phyloP scores from a whole-genome alignment of 1,140 invertebrate species.

The Panagrolaimus sp. region DNA sequence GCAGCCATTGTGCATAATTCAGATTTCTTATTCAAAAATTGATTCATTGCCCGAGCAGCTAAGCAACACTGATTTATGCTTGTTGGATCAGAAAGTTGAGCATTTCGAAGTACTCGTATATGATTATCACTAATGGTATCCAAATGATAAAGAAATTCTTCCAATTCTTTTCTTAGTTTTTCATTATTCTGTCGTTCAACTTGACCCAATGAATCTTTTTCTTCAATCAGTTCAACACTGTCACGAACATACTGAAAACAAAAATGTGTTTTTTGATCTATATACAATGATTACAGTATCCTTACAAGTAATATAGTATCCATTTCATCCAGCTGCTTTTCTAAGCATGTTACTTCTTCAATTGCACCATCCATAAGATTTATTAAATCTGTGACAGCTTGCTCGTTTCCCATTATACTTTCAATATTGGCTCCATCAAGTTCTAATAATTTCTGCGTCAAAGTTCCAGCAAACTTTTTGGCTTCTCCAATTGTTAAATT shows the following conservation, averaged over 20 bases:
- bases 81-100: constrained; percentile 71
- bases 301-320: constrained; percentile 60
- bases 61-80: constrained; percentile 73
- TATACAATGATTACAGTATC: background rate
- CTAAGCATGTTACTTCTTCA: constrained; percentile 60
- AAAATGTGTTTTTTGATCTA: background rate
- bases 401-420: constrained; percentile 48
- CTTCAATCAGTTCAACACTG: constrained; percentile 72
- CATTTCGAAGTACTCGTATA: constrained; percentile 69
- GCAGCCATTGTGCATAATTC: constrained; percentile 48
- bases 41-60: constrained; percentile 74
- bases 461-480: constrained; percentile 75
- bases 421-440: constrained; percentile 71
- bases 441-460: constrained; percentile 74
- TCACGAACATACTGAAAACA: constrained; percentile 61
- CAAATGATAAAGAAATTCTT: constrained; percentile 65
- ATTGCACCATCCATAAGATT: constrained; percentile 39
- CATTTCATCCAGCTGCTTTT: constrained; percentile 61
- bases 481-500: constrained; percentile 78
- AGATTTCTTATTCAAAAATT: constrained; percentile 71
- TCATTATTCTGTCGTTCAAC: constrained; percentile 78
- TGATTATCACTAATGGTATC: constrained; percentile 36
- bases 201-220: constrained; percentile 82
- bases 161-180: constrained; percentile 72
- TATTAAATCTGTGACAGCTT: constrained; percentile 38